These are phyloP conservation scores for Forbesichthys papilliferus DNA, from an alignment of 2,113 vertebrate species.

Conservation along the genomic window DNA sequence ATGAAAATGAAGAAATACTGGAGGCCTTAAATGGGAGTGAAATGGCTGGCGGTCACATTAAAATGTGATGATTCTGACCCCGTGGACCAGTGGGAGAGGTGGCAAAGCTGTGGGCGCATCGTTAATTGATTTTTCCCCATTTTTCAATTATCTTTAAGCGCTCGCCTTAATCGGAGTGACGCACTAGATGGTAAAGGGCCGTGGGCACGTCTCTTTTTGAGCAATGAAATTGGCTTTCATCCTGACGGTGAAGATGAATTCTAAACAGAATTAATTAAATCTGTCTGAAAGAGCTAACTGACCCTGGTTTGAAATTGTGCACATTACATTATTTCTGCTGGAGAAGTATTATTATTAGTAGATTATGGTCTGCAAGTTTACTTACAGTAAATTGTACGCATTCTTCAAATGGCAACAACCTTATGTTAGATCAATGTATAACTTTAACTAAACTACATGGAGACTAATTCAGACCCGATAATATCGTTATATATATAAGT, in stretches of 20 bases:
- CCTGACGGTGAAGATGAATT: not conserved
- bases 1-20: constrained; percentile 2
- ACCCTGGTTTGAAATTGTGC: not conserved
- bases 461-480: no score
- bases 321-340: not conserved
- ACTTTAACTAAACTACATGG: no score
- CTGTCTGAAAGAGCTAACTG: not conserved
- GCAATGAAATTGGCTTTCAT: constrained; percentile 13
- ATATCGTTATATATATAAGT: no score
- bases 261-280: constrained; percentile 25
- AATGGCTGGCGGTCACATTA: constrained; percentile 47
- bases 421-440: no score
- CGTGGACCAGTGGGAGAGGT: constrained; percentile 13
- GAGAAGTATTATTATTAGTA: not conserved
- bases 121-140: constrained; percentile 52
- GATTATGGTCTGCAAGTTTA: no score
- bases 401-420: no score
- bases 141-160: constrained; percentile 54
- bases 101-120: not conserved
- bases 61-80: constrained; percentile 27
- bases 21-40: constrained; percentile 21
- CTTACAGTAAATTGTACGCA: no score
- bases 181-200: not conserved
- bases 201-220: constrained; percentile 16
- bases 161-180: constrained; percentile 3